A percentile compares a stretch with the other conserved stretches of the same genome.
Conservation (phyloP, 2,888 invertebrate genomes). For the Diogma glabrata region DNA sequence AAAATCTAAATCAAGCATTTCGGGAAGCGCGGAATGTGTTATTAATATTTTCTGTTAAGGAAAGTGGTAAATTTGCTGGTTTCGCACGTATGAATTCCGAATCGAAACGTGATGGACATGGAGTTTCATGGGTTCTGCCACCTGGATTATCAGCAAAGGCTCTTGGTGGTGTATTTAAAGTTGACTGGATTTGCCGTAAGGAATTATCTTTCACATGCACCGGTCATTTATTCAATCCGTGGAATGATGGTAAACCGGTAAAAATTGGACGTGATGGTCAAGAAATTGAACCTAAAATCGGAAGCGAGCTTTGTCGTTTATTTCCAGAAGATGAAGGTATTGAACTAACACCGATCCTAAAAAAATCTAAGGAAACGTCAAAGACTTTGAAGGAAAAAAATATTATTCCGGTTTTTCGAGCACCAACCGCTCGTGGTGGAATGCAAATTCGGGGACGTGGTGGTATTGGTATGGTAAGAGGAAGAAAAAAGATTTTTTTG, state of each 20-base stretch:
- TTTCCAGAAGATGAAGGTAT: conserved; percentile 89
- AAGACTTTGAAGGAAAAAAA: conserved; percentile 44
- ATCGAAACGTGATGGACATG: conserved; percentile 78
- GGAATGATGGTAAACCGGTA: conserved; percentile 97
- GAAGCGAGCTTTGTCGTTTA: conserved; percentile 79
- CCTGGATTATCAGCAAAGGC: conserved; percentile 87
- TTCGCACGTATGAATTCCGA: conserved; percentile 85
- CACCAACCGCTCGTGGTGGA: conserved; percentile 33
- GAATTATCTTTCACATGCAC: conserved; percentile 89
- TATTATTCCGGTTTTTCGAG: conserved; percentile 36
- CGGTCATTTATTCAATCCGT: conserved; percentile 87
- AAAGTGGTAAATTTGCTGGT: conserved; percentile 88
- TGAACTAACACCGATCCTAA: conserved; percentile 76
- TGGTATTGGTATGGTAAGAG: conserved; percentile 18
- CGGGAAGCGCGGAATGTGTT: conserved; percentile 88
- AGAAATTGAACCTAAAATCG: conserved; percentile 93
- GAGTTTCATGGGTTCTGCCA: conserved; percentile 89
- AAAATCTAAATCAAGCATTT: conserved; percentile 88
- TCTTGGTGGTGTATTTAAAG: conserved; percentile 88
- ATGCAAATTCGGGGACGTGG: conserved; percentile 33
- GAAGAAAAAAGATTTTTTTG: conserved; percentile 50
- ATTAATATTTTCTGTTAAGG: conserved; percentile 93
- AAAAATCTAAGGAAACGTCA: conserved; percentile 74
- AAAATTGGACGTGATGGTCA: conserved; percentile 99
- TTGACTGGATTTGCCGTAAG: conserved; percentile 94